These are phyloP conservation scores for Aspidiotus rigidus DNA, from an alignment of 2,888 invertebrate genomes.

Conservation along the genomic window DNA sequence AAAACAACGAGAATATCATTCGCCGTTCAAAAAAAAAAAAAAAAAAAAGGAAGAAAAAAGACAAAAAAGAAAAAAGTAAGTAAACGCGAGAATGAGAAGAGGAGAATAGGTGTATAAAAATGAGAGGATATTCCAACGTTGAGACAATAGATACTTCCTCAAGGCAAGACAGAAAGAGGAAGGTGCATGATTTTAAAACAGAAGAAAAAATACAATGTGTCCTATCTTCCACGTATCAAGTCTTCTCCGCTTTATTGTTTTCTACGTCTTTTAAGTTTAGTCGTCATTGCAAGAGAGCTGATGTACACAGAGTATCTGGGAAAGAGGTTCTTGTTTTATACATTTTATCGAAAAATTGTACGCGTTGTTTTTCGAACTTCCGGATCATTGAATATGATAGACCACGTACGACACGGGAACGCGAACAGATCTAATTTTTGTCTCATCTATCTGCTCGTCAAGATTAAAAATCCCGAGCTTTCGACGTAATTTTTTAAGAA, in stretches of 20 bases:
- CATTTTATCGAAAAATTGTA: slow-evolving; percentile 28
- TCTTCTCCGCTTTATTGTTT: slow-evolving; percentile 21
- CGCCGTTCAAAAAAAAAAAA: background rate
- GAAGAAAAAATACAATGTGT: slow-evolving; percentile 30
- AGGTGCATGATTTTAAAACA: slow-evolving; percentile 27
- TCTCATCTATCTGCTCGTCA: too few species aligned
- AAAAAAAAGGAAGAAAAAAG: background rate
- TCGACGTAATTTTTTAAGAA: too few species aligned
- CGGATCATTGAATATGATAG: slow-evolving; percentile 28
- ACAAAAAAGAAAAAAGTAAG: too few species aligned
- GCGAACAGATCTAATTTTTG: too few species aligned
- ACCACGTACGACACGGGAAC: slow-evolving; percentile 16
- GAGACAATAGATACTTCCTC: slow-evolving; percentile 29
- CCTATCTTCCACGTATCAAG: slow-evolving; percentile 29
- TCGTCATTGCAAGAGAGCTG: slow-evolving; percentile 22
- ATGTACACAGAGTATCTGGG: slow-evolving; percentile 10
- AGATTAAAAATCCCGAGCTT: too few species aligned
- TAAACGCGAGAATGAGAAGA: background rate
- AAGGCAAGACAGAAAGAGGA: slow-evolving; percentile 27
- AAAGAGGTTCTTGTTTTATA: slow-evolving; percentile 18
- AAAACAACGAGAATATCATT: slow-evolving; percentile 3
- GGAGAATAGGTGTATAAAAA: slow-evolving; percentile 18
- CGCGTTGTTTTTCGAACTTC: slow-evolving; percentile 26
- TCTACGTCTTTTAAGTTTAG: slow-evolving; percentile 30
- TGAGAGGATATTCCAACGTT: slow-evolving; percentile 26